phyloP scores from a whole-genome alignment of 2,888 invertebrate genomes.

The Ichneumon xanthorius region DNA sequence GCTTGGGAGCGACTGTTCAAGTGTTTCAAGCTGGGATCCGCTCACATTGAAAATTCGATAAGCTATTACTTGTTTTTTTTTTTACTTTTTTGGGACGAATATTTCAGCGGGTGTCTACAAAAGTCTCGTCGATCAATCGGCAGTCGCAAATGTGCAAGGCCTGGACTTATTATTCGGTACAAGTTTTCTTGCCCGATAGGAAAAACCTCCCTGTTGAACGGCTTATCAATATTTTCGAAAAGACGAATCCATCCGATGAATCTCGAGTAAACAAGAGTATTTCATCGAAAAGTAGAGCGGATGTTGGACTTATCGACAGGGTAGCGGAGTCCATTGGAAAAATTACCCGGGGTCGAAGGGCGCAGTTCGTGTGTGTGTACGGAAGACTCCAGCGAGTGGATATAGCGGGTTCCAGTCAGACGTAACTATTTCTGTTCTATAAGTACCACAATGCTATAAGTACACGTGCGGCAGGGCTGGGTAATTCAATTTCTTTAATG shows the following conservation, averaged over 20 bases:
- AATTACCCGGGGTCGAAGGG: background rate
- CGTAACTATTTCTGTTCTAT: too few relatives aligned
- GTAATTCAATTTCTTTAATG: constrained; percentile 58
- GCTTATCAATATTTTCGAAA: constrained; percentile 16
- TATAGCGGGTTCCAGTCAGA: background rate
- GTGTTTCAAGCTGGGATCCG: background rate
- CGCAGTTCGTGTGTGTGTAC: background rate
- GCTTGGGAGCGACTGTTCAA: background rate
- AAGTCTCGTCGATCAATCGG: too few relatives aligned
- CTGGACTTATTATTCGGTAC: too few relatives aligned
- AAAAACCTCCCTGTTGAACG: constrained; percentile 17
- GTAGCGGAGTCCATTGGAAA: background rate
- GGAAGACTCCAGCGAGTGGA: background rate
- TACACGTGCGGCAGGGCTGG: background rate
- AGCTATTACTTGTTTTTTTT: background rate
- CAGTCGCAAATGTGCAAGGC: too few relatives aligned
- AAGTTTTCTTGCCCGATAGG: too few relatives aligned
- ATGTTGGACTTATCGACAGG: constrained; percentile 10
- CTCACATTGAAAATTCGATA: constrained; percentile 1
- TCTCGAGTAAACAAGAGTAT: background rate
- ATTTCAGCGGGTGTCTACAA: too few relatives aligned
- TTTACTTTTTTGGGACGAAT: too few relatives aligned
- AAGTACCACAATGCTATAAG: too few relatives aligned
- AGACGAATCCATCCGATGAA: background rate
- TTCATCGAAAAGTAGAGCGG: constrained; percentile 1